Conservation (phyloP, 2,888 invertebrate genomes). For the Coremacera marginata region DNA sequence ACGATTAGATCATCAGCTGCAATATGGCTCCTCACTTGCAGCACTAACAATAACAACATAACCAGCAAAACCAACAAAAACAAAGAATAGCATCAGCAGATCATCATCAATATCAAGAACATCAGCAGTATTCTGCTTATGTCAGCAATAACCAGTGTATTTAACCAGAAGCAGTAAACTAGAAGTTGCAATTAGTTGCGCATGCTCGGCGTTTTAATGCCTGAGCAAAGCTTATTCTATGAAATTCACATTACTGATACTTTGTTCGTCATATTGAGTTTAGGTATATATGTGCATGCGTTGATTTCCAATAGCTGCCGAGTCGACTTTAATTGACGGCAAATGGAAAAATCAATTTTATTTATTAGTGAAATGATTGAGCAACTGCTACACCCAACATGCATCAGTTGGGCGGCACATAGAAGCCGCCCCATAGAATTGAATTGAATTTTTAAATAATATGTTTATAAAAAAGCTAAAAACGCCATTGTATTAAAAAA, state of each 20-base stretch:
- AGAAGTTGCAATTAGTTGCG: not conserved
- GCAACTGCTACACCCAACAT: not conserved
- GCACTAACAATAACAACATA: not conserved
- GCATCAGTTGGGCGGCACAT: not conserved
- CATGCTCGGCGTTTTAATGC: not conserved
- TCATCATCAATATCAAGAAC: not conserved
- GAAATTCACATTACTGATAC: not conserved
- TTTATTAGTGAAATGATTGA: slow-evolving; percentile 32
- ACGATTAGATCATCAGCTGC: slow-evolving; percentile 5
- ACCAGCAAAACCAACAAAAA: not conserved
- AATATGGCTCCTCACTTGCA: not conserved
- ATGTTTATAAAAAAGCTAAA: too few species aligned
- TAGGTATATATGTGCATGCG: not conserved
- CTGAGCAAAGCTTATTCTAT: not conserved
- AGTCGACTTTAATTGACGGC: slow-evolving; percentile 1
- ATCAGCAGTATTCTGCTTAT: not conserved
- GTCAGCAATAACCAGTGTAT: not conserved
- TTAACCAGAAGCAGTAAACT: not conserved
- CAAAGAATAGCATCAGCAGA: not conserved
- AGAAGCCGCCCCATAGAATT: too few species aligned
- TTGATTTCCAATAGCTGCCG: not conserved
- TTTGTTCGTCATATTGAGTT: slow-evolving; percentile 1
- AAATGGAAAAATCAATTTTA: slow-evolving; percentile 27
- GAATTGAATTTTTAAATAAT: too few species aligned
- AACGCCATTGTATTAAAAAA: too few species aligned